Conservation (phyloP, 2,797 vertebrate species). For the Lutjanus argentimaculatus region DNA sequence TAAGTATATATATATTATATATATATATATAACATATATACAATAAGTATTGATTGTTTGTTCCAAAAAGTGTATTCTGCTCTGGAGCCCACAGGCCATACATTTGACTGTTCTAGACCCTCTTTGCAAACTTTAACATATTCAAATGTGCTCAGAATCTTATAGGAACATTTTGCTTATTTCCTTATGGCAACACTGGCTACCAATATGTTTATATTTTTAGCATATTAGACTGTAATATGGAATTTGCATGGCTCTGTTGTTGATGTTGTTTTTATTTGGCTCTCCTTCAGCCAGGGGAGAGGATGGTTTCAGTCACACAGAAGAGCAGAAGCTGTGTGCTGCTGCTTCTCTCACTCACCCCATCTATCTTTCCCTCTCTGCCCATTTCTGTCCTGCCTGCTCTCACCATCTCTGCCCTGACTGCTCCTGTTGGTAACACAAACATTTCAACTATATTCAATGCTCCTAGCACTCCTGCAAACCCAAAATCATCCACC, state of each 20-base stretch:
- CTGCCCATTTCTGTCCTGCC: slow-evolving; percentile 29
- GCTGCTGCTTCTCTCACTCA: slow-evolving; percentile 49
- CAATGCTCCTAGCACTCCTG: not conserved
- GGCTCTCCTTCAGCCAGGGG: slow-evolving; percentile 32
- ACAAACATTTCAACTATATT: slow-evolving; percentile 8
- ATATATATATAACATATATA: too few species aligned
- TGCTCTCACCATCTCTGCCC: slow-evolving; percentile 22
- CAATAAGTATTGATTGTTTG: too few species aligned
- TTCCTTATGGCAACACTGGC: not conserved
- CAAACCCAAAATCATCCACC: not conserved
- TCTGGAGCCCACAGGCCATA: too few species aligned
- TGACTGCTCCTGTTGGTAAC: slow-evolving; percentile 1
- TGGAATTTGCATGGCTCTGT: not conserved
- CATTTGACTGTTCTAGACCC: too few species aligned
- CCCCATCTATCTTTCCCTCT: slow-evolving; percentile 9
- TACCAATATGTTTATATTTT: not conserved
- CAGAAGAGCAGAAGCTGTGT: slow-evolving; percentile 55
- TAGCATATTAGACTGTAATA: not conserved
- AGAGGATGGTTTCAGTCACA: slow-evolving; percentile 65
- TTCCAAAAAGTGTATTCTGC: too few species aligned
- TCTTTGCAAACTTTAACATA: too few species aligned
- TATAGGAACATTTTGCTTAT: not conserved
- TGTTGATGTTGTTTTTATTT: not conserved
- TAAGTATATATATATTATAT: too few species aligned
- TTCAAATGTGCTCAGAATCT: not conserved